Base-by-base conservation (phyloP, 1,140 invertebrate genomes). In the Neotoxoptera formosana region DNA sequence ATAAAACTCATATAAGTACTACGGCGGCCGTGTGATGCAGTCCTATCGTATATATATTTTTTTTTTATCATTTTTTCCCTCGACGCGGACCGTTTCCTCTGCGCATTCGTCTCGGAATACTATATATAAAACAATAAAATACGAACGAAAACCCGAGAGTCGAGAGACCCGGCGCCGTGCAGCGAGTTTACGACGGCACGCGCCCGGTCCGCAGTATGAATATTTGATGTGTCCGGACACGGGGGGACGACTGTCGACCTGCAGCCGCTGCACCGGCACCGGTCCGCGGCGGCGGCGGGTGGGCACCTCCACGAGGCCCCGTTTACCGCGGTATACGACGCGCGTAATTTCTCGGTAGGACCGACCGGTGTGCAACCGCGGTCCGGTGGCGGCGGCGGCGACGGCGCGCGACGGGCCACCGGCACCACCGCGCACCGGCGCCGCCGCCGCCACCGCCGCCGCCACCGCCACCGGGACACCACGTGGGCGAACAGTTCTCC, bases 401-500 rank as follows among this genome's bases (percentile, higher is more conserved):
- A n/a, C n/a, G n/a, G 41, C 51, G n/a, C 23, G 51, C 51, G 88
- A 36, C 48, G 36, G 14, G 20, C 87, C n/a, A 34, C n/a, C 87
- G 87, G 14, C 88, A 14, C 41, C 41, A 41, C 83, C 14, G 86
- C 86, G 45, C 45, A 20, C 17, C 41, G n/a, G n/a, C n/a, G n/a
- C n/a, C n/a, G n/a, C 2, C 51, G n/a, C 23, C n/a, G 51, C 51
- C 51, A 36, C 48, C 21, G 14, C 87, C n/a, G 23, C n/a, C 87
- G 87, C 7, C 88, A 14, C 41, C 41, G 25, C 83, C 88, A 53
- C 51, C 51, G 87, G 48, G 23, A 25, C 21, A 89, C 88, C 88
- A 90, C 89, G 89, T 90, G 89, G 89, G 36, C 56, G 25, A 67
- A 25, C 89, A 90, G 89, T 90, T 90, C 25, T 90, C 53, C 56